Conservation (phyloP, 2,888 invertebrate genomes). For the Steromphala cineraria region DNA sequence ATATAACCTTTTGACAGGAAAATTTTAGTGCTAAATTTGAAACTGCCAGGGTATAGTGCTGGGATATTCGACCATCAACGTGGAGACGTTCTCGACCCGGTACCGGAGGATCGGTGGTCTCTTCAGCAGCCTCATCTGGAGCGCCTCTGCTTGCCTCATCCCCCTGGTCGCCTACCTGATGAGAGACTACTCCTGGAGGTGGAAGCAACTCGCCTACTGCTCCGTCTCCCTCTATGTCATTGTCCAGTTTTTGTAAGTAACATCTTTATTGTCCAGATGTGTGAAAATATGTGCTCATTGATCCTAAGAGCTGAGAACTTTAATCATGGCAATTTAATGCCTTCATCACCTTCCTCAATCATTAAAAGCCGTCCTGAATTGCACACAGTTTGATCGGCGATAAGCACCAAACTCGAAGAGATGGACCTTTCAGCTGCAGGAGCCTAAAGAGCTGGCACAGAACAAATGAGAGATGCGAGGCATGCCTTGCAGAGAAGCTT, state of each 20-base stretch:
- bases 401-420: too few relatives aligned
- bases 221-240: not conserved
- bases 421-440: too few relatives aligned
- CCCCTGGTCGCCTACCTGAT: conserved; percentile 13
- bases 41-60: not conserved
- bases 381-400: too few relatives aligned
- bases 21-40: not conserved
- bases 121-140: not conserved
- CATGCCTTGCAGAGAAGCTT: too few relatives aligned
- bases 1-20: not conserved
- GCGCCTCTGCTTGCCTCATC: not conserved
- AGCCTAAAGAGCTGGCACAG: too few relatives aligned
- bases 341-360: too few relatives aligned
- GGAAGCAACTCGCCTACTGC: conserved; percentile 1
- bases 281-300: too few relatives aligned
- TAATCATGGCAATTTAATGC: too few relatives aligned
- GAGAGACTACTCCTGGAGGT: conserved; percentile 4
- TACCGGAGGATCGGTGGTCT: not conserved
- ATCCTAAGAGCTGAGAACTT: too few relatives aligned
- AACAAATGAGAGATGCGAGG: too few relatives aligned
- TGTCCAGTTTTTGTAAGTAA: conserved; percentile 11
- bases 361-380: too few relatives aligned
- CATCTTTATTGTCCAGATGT: too few relatives aligned
- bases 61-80: not conserved
- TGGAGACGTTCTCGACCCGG: not conserved